Conservation (phyloP, 2,113 vertebrate genomes). For the Amazona guildingii region DNA sequence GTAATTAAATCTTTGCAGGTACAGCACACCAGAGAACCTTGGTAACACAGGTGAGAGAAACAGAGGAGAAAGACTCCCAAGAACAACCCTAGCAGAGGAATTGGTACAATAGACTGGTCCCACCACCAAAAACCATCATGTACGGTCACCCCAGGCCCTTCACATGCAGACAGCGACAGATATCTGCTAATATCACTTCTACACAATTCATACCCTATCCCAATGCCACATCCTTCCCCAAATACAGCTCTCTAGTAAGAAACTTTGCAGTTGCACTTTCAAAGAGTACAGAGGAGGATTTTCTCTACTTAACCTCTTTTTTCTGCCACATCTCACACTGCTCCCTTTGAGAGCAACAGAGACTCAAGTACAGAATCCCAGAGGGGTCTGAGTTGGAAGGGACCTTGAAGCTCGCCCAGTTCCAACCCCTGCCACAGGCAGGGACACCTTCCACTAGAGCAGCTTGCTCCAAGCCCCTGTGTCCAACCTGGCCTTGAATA, state of each 20-base stretch:
- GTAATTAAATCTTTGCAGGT: not conserved
- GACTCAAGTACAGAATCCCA: not conserved
- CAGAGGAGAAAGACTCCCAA: not conserved
- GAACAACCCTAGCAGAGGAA: not conserved
- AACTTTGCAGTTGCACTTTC: not conserved
- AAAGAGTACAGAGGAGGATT: not conserved
- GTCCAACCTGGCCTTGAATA: not conserved
- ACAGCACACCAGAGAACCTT: not conserved
- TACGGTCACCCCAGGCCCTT: fast-evolving
- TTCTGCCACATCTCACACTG: not conserved
- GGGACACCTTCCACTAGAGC: not conserved
- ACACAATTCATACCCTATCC: not conserved
- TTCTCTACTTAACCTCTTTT: not conserved
- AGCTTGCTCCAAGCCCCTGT: not conserved
- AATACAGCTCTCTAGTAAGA: not conserved
- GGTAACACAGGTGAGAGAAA: not conserved
- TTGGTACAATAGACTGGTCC: fast-evolving
- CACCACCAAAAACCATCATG: not conserved
- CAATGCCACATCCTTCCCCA: fast-evolving
- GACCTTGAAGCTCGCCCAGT: not conserved
- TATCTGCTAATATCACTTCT: not conserved
- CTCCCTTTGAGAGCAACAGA: not conserved
- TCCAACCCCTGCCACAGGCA: not conserved
- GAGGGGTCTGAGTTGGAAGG: not conserved
- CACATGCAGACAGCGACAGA: fast-evolving